Conservation (phyloP, 2,888 invertebrate species). For the Tortrix viridana region DNA sequence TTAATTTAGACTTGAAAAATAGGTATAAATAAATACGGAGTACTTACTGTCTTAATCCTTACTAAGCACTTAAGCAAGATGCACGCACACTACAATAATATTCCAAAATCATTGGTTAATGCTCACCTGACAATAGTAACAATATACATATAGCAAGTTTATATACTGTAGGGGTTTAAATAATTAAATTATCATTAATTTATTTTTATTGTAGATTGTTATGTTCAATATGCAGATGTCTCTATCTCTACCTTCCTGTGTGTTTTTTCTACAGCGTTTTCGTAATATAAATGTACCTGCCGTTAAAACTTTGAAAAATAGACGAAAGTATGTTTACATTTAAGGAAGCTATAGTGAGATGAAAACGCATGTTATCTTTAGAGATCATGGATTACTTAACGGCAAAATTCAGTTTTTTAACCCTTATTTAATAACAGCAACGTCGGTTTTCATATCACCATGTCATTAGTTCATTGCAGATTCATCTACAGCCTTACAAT, state of each 20-base stretch:
- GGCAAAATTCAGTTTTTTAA: slow-evolving; percentile 5
- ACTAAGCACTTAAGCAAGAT: slow-evolving; percentile 25
- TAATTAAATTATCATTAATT: background rate
- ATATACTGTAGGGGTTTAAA: background rate
- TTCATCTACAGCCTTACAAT: slow-evolving; percentile 30
- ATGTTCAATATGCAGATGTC: no score
- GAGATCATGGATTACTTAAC: background rate
- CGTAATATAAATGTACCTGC: no score
- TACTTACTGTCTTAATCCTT: slow-evolving; percentile 23
- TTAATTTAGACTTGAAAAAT: slow-evolving; percentile 7
- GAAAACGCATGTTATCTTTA: background rate
- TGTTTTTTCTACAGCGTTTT: no score
- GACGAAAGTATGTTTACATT: background rate
- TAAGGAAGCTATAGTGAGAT: background rate
- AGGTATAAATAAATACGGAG: background rate
- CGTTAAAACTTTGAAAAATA: background rate
- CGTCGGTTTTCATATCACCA: slow-evolving; percentile 5
- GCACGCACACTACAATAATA: slow-evolving; percentile 10
- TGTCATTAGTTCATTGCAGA: slow-evolving; percentile 28
- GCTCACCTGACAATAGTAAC: background rate
- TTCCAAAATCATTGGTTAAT: slow-evolving; percentile 10
- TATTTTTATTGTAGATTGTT: no score
- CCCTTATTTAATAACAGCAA: slow-evolving; percentile 6
- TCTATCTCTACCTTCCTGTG: no score
- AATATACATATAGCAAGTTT: background rate